Conservation (phyloP, 53 echinoderm and acorn worm genomes). For the Apostichopus leukothele region DNA sequence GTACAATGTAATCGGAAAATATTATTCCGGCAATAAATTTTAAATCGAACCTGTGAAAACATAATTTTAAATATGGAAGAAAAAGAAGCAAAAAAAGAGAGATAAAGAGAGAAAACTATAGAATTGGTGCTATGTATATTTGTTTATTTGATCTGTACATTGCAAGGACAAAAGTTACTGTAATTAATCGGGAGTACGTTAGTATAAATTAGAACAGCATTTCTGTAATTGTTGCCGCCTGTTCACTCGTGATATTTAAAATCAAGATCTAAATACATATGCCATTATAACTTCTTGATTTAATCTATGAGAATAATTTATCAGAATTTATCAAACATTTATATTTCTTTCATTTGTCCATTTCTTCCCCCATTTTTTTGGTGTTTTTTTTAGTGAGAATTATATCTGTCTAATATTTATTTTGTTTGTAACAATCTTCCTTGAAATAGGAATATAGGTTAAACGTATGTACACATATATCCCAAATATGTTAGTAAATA, state of each 20-base stretch:
- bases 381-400: not conserved
- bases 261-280: not conserved
- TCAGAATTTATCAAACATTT: not conserved
- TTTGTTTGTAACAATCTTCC: not conserved
- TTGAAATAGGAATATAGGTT: no score
- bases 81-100: not conserved
- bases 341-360: not conserved
- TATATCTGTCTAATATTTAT: not conserved
- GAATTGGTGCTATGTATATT: not conserved
- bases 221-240: no score
- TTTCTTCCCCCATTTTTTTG: not conserved
- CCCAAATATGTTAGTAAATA: no score
- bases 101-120: not conserved
- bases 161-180: not conserved
- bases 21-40: not conserved
- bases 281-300: not conserved
- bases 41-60: not conserved
- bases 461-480: no score
- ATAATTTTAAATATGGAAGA: no score
- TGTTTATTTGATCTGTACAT: not conserved
- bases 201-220: no score
- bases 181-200: no score
- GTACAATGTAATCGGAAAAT: conserved; percentile 49
- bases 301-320: not conserved
- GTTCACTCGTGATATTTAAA: no score